Conservation (phyloP, 2,888 invertebrate species). For the Ischnura elegans region DNA sequence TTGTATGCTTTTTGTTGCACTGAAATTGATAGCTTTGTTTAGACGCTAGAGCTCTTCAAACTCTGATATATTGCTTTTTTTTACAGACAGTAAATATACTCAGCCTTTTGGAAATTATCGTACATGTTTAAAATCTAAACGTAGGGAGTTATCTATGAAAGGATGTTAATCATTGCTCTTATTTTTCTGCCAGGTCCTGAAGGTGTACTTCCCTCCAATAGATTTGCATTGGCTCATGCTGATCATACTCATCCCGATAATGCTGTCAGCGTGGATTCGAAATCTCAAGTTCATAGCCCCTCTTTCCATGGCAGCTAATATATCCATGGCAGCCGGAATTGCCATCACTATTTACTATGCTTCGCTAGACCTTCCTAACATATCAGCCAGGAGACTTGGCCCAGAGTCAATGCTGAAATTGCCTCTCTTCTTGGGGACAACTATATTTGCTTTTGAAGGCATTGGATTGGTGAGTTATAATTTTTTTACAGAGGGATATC, state of each 20-base stretch:
- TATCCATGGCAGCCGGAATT: conserved; percentile 87
- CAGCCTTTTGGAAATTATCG: too few species aligned
- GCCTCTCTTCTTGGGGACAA: conserved; percentile 97
- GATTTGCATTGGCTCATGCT: conserved; percentile 87
- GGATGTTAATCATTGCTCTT: too few species aligned
- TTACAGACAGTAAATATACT: too few species aligned
- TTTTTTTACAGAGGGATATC: too few species aligned
- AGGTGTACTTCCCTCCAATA: conserved; percentile 82
- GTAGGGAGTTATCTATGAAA: too few species aligned
- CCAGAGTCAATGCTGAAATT: conserved; percentile 77
- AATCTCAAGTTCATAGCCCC: conserved; percentile 89
- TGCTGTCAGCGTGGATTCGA: conserved; percentile 87
- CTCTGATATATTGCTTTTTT: too few species aligned
- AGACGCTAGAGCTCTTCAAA: too few species aligned
- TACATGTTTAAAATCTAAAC: too few species aligned
- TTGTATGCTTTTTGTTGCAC: too few species aligned
- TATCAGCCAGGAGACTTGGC: conserved; percentile 78
- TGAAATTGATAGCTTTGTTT: too few species aligned
- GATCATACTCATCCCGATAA: conserved; percentile 85
- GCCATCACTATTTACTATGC: conserved; percentile 89
- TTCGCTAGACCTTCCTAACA: conserved; percentile 84
- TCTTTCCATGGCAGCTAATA: conserved; percentile 88
- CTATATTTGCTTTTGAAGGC: conserved; percentile 97
- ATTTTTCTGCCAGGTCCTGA: conserved; percentile 83
- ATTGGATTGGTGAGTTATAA: conserved; percentile 86